A percentile compares a stretch with the other conserved stretches of the same genome.
Evolutionary conservation across 2,113 vertebrate genomes (phyloP).

Genomic region (Ancistrus triradiatus): DNA sequence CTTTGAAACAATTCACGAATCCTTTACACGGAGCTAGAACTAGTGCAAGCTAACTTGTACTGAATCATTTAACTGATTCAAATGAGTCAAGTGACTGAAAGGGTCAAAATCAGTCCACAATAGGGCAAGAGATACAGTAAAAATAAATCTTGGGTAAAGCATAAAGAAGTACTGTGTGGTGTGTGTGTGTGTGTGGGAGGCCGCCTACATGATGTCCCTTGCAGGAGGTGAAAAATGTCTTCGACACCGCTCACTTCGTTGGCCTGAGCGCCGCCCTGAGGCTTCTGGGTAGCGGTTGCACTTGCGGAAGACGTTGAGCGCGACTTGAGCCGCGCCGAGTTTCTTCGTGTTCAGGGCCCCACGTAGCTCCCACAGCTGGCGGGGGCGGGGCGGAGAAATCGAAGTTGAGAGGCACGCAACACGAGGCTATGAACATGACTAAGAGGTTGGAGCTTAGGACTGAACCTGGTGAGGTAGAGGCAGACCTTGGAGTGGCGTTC

Average conservation of each 20-base stretch:
- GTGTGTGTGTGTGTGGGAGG: background rate
- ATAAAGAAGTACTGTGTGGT: background rate
- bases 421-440: background rate
- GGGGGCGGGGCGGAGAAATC: constrained; percentile 16
- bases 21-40: too few relatives aligned
- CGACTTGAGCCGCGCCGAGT: constrained; percentile 88
- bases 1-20: too few relatives aligned
- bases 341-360: constrained; percentile 94
- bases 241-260: constrained; percentile 92
- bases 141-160: background rate
- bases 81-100: too few relatives aligned
- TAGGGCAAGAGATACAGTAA: too few relatives aligned
- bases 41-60: too few relatives aligned
- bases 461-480: constrained; percentile 92
- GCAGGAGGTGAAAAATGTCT: constrained; percentile 98
- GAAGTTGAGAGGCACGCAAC: background rate
- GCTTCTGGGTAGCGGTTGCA: constrained; percentile 94
- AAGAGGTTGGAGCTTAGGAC: background rate
- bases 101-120: too few relatives aligned
- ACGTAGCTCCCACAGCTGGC: constrained; percentile 95
- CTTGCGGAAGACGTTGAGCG: constrained; percentile 92
- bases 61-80: too few relatives aligned
- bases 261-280: constrained; percentile 93
- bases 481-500: constrained; percentile 94
- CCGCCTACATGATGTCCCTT: constrained; percentile 92